Percentiles rank a stretch among this genome's conserved stretches.
These are phyloP conservation scores for Phalacrocorax brasilianus DNA, from an alignment of 2,113 vertebrate species.

Conservation along the genomic window DNA sequence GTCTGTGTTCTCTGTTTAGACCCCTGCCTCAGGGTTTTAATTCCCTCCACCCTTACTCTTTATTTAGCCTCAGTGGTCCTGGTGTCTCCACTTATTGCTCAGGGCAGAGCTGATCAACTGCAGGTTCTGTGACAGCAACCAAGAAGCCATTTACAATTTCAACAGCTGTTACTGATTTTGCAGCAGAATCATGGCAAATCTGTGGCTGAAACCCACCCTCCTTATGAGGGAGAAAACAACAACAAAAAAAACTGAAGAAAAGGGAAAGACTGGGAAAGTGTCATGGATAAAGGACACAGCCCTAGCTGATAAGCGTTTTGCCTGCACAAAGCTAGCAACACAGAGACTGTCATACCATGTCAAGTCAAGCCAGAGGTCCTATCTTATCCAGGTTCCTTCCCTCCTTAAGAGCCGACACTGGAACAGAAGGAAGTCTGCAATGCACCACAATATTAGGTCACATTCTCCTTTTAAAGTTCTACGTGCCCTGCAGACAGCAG, in stretches of 20 bases:
- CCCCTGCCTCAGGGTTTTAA: not conserved
- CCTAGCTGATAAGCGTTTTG: not conserved
- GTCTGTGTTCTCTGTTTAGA: not conserved
- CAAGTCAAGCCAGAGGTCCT: not conserved
- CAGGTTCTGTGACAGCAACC: constrained; percentile 29
- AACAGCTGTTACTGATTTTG: constrained; percentile 52
- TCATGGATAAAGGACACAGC: not conserved
- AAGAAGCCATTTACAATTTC: constrained; percentile 24
- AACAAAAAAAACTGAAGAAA: not conserved
- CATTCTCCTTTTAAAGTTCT: not conserved
- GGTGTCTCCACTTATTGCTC: constrained; percentile 20
- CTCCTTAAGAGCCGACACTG: not conserved
- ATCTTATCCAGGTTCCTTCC: not conserved
- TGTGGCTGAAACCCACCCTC: not conserved
- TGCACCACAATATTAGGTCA: fast-evolving
- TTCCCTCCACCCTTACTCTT: not conserved
- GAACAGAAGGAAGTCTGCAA: not conserved
- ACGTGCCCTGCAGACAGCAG: not conserved
- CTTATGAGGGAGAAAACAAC: not conserved
- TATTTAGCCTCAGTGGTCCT: not conserved
- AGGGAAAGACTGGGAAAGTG: not conserved
- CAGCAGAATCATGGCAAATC: constrained; percentile 4
- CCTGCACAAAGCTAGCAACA: not conserved
- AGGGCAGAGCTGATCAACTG: constrained; percentile 43
- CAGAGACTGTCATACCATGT: fast-evolving